Evolutionary conservation across 64 coral and sea anemone genomes (phyloP).

Genomic region (Montipora efflorescens): DNA sequence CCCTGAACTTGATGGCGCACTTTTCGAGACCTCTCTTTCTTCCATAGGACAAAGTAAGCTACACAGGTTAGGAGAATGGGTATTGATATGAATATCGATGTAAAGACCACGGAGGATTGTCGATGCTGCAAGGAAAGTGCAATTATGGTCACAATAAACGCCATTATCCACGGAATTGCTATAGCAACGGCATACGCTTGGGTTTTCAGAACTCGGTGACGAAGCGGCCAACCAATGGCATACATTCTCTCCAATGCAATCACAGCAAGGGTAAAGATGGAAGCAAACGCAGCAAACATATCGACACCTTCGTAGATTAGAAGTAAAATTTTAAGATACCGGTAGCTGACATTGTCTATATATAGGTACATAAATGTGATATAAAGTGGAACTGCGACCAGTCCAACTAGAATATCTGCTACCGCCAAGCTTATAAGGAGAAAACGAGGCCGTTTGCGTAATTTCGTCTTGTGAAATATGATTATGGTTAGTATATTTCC

Average conservation of each 20-base stretch:
- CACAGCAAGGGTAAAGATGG: slow-evolving; percentile 9
- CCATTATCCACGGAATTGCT: not conserved
- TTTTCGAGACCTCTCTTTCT: not conserved
- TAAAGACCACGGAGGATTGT: not conserved
- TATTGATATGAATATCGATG: not conserved
- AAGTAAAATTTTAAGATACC: not conserved
- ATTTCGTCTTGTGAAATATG: slow-evolving; percentile 2
- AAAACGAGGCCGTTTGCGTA: not conserved
- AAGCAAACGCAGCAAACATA: slow-evolving; percentile 37
- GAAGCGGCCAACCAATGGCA: slow-evolving; percentile 27
- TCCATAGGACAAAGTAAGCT: slow-evolving; percentile 3
- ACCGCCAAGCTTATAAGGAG: not conserved
- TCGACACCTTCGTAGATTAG: not conserved
- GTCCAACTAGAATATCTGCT: slow-evolving; percentile 2
- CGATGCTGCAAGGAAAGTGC: too few species aligned
- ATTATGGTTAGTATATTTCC: slow-evolving; percentile 14
- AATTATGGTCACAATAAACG: not conserved
- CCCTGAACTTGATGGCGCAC: not conserved
- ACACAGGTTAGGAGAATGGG: not conserved
- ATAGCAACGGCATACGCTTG: not conserved
- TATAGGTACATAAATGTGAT: not conserved
- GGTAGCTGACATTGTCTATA: not conserved
- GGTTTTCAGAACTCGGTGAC: not conserved
- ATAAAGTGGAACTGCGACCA: not conserved
- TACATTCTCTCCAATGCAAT: slow-evolving; percentile 46